Evolutionary conservation across 2,888 invertebrate genomes (phyloP).

Genomic region (Mythimna albipuncta): DNA sequence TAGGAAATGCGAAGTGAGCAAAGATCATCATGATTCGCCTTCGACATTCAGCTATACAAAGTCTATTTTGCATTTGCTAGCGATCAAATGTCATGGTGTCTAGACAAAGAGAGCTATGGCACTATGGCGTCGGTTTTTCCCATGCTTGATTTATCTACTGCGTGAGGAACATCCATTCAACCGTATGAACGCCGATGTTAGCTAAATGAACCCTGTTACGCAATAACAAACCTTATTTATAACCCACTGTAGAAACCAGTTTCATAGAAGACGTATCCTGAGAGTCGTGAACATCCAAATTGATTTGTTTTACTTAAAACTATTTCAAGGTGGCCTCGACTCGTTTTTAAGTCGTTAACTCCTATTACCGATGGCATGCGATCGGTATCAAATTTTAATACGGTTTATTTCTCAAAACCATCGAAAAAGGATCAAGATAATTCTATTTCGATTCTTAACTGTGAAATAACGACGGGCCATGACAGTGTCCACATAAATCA

Average conservation of each 20-base stretch:
- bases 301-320: conserved; percentile 62
- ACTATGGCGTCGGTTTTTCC: conserved; percentile 72
- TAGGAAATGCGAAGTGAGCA: conserved; percentile 45
- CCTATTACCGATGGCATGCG: conserved; percentile 53
- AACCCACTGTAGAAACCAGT: conserved; percentile 43
- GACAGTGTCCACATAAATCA: conserved; percentile 83
- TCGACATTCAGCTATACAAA: conserved; percentile 55
- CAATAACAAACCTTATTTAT: conserved; percentile 62
- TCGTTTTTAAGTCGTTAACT: conserved; percentile 62
- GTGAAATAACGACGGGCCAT: conserved; percentile 72
- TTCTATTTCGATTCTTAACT: conserved; percentile 51
- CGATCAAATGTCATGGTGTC: conserved; percentile 74
- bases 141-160: conserved; percentile 78
- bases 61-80: conserved; percentile 67
- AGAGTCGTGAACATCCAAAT: conserved; percentile 58
- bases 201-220: conserved; percentile 42
- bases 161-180: conserved; percentile 75
- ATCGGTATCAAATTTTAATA: conserved; percentile 58
- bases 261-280: conserved; percentile 40
- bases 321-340: conserved; percentile 66
- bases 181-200: conserved; percentile 63
- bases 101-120: conserved; percentile 69
- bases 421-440: conserved; percentile 54
- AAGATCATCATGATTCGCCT: conserved; percentile 60
- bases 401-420: conserved; percentile 29